A percentile compares a stretch with the other conserved stretches of the same genome.
phyloP scores from a whole-genome alignment of 2,113 vertebrate species.

The Pleuronectes platessa region DNA sequence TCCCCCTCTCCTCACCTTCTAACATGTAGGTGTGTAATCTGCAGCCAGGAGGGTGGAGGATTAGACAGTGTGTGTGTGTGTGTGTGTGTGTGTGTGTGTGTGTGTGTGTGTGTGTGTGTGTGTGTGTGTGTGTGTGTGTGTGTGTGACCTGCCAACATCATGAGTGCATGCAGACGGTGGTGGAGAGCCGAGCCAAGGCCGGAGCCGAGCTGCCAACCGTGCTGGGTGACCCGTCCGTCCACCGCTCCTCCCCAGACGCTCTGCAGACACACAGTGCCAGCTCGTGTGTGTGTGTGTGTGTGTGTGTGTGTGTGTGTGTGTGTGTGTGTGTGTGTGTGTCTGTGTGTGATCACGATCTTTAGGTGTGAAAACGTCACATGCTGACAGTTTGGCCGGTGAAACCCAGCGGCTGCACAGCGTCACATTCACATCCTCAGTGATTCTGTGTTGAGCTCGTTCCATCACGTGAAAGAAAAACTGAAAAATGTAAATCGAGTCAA shows the following conservation, averaged over 20 bases:
- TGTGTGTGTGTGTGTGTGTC: conserved; percentile 34
- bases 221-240: conserved; percentile 68
- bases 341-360: conserved; percentile 29
- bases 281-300: conserved; percentile 32
- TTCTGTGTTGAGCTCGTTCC: background rate
- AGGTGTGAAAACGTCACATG: conserved; percentile 60
- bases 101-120: conserved; percentile 22
- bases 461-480: background rate
- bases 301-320: conserved; percentile 47
- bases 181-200: conserved; percentile 64
- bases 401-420: conserved; percentile 15
- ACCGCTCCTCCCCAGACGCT: conserved; percentile 43
- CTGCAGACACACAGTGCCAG: conserved; percentile 33
- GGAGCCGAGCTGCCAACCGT: conserved; percentile 68
- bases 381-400: conserved; percentile 54
- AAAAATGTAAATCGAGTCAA: background rate
- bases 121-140: conserved; percentile 6
- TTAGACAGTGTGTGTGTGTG: conserved; percentile 13
- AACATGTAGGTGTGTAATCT: conserved; percentile 79
- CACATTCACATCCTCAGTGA: conserved; percentile 38
- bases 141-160: conserved; percentile 72
- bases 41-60: conserved; percentile 48
- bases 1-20: conserved; percentile 39
- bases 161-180: conserved; percentile 57
- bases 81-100: background rate